Percentiles rank a stretch among this genome's conserved stretches.
Evolutionary conservation across 2,113 vertebrate genomes (phyloP).

Genomic region (Oxygymnocypris stewartii): DNA sequence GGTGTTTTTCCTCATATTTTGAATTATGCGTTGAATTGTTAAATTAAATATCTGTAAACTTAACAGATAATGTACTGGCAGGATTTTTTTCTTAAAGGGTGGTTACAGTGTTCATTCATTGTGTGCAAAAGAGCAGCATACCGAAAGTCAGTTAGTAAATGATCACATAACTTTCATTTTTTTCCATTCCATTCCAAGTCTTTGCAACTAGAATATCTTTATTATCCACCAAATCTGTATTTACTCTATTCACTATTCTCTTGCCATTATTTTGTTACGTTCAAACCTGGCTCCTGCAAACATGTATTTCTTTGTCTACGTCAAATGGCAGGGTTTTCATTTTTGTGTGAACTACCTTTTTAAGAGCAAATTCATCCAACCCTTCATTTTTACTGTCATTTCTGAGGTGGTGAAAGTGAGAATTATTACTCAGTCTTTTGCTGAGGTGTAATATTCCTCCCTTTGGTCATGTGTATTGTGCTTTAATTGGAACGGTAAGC

Average conservation of each 20-base stretch:
- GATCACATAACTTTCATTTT: background rate
- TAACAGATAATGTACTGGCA: too few relatives aligned
- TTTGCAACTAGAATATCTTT: too few relatives aligned
- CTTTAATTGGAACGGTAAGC: constrained; percentile 1
- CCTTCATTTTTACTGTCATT: background rate
- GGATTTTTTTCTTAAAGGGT: too few relatives aligned
- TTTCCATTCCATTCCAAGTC: background rate
- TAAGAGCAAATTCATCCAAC: background rate
- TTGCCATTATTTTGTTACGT: background rate
- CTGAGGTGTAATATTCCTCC: background rate
- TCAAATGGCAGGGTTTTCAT: background rate
- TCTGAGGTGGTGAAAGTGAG: background rate
- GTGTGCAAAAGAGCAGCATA: background rate
- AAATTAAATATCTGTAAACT: too few relatives aligned
- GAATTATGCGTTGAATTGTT: too few relatives aligned
- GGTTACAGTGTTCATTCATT: too few relatives aligned
- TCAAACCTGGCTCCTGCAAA: background rate
- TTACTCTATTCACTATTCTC: background rate
- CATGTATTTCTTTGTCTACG: background rate
- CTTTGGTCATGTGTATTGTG: background rate
- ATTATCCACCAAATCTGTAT: too few relatives aligned
- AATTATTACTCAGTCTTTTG: constrained; percentile 7
- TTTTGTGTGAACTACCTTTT: background rate
- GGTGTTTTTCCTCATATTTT: too few relatives aligned
- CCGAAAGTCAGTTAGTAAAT: background rate